These are phyloP conservation scores for Lacerta viridis DNA, from an alignment of 2,797 vertebrate genomes.

Conservation along the genomic window DNA sequence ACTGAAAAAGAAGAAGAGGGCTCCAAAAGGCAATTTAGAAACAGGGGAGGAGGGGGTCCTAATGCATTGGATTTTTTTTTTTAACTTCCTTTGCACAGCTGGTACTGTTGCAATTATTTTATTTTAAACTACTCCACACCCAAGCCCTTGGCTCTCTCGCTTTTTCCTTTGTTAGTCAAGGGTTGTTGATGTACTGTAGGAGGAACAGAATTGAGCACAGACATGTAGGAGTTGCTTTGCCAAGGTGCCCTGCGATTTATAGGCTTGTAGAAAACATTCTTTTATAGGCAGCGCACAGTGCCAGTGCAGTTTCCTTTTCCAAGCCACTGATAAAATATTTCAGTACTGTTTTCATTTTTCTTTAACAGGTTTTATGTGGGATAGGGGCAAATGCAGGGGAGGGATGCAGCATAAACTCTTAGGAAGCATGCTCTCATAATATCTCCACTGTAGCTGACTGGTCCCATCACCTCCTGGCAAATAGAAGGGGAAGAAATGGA, in stretches of 20 bases:
- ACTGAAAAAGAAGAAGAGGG: neutral
- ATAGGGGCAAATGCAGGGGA: neutral
- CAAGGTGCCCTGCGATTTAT: neutral
- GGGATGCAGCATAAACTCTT: neutral
- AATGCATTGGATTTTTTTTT: no score
- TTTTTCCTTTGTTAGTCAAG: neutral
- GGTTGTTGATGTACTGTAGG: neutral
- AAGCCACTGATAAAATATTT: neutral
- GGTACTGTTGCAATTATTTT: neutral
- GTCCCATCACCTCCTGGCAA: no score
- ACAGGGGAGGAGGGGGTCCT: no score
- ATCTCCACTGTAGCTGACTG: neutral
- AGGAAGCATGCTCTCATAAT: neutral
- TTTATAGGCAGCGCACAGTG: neutral
- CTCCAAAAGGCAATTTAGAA: neutral
- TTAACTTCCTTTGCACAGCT: neutral
- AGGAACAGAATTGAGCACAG: constrained; percentile 19
- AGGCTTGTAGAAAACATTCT: neutral
- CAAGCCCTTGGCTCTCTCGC: neutral
- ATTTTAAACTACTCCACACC: neutral
- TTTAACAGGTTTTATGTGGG: neutral
- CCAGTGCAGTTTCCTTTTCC: neutral
- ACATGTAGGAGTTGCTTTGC: neutral
- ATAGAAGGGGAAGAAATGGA: no score
- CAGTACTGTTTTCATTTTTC: neutral